phyloP scores from a whole-genome alignment of 1,140 invertebrate species.

The Zaprionus camerounensis region DNA sequence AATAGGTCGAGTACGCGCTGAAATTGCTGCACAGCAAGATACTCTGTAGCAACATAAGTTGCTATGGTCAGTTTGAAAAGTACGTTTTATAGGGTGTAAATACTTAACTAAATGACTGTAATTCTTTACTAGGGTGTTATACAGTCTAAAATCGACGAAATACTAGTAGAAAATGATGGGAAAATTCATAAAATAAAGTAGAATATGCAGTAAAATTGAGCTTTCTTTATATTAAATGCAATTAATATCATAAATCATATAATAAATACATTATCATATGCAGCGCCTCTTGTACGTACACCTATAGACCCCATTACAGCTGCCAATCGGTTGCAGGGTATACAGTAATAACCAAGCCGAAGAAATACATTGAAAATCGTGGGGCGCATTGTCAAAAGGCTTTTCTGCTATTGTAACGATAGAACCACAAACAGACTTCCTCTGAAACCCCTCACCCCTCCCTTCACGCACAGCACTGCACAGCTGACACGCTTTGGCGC shows the following conservation, averaged over 20 bases:
- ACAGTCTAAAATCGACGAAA: too few relatives aligned
- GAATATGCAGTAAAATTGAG: too few relatives aligned
- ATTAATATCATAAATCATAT: too few relatives aligned
- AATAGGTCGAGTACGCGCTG: not conserved
- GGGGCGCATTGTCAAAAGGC: conserved; percentile 73
- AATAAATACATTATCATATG: too few relatives aligned
- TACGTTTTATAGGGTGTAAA: not conserved
- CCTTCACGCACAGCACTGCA: not conserved
- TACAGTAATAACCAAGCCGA: conserved; percentile 15
- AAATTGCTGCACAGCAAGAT: not conserved
- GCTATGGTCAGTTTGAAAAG: not conserved
- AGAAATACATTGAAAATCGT: conserved; percentile 61
- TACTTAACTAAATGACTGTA: not conserved
- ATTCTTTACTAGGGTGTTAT: too few relatives aligned
- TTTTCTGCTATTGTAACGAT: conserved; percentile 64
- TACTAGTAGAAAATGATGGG: too few relatives aligned
- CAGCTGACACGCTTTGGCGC: conserved; percentile 79
- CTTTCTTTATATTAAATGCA: too few relatives aligned
- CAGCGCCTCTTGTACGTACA: too few relatives aligned
- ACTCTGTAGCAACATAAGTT: not conserved
- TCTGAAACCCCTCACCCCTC: not conserved
- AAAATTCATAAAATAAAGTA: too few relatives aligned
- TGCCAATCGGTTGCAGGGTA: not conserved
- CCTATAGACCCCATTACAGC: not conserved
- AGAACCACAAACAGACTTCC: conserved; percentile 37